phyloP scores from a whole-genome alignment of 37 sponge, comb jelly and placozoan genomes.

The Bolinopsis microptera region DNA sequence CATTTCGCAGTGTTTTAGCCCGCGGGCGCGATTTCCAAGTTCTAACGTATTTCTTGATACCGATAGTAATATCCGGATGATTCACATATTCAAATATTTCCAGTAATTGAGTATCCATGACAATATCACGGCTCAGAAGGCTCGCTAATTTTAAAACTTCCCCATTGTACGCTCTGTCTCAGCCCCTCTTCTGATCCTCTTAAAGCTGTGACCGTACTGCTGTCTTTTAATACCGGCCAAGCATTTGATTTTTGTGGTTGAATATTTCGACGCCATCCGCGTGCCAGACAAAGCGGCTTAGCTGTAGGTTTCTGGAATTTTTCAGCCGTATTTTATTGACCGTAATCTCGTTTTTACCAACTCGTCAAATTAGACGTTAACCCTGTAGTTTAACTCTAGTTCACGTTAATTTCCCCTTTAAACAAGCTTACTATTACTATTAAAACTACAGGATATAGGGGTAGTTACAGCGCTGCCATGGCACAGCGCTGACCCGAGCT shows the following conservation, averaged over 20 bases:
- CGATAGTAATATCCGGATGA: background rate
- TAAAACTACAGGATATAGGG: too few relatives aligned
- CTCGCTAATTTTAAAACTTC: background rate
- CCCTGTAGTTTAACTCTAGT: too few relatives aligned
- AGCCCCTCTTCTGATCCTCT: too few relatives aligned
- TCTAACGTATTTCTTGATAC: background rate
- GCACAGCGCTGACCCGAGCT: too few relatives aligned
- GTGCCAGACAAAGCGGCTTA: background rate
- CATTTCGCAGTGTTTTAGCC: background rate
- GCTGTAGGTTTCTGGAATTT: background rate
- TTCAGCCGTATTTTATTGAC: background rate
- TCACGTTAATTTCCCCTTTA: too few relatives aligned
- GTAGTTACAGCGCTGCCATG: too few relatives aligned
- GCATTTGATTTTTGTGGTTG: background rate
- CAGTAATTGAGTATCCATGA: background rate
- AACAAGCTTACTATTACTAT: too few relatives aligned
- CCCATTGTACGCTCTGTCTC: background rate
- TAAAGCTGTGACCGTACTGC: too few relatives aligned
- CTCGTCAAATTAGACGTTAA: too few relatives aligned
- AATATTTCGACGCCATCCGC: background rate
- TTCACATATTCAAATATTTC: background rate
- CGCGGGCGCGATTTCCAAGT: background rate
- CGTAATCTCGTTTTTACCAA: background rate
- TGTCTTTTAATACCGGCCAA: too few relatives aligned
- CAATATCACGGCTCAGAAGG: background rate